These are phyloP conservation scores for Synergus gifuensis DNA, from an alignment of 2,888 invertebrate genomes.

Conservation along the genomic window DNA sequence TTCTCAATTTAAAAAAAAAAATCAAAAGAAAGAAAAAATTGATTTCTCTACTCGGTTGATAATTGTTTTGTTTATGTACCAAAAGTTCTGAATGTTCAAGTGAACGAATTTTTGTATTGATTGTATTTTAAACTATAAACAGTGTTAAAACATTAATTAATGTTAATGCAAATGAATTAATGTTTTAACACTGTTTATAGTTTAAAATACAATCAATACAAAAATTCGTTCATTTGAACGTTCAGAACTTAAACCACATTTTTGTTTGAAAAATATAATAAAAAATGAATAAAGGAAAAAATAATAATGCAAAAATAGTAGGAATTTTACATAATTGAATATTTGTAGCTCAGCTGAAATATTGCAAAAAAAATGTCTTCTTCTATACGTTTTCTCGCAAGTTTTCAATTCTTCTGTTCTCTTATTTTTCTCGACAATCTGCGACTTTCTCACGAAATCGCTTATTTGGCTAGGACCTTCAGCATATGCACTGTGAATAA, in stretches of 20 bases:
- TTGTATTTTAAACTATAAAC: too few relatives aligned
- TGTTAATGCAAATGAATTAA: too few relatives aligned
- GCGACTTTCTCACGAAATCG: slow-evolving; percentile 17
- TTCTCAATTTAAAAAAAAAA: slow-evolving; percentile 65
- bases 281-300: background rate
- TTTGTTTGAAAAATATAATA: too few relatives aligned
- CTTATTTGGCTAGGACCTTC: slow-evolving; percentile 16
- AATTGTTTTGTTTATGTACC: too few relatives aligned
- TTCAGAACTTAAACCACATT: too few relatives aligned
- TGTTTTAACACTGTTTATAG: too few relatives aligned
- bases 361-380: background rate
- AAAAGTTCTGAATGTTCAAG: too few relatives aligned
- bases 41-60: slow-evolving; percentile 45
- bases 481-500: background rate
- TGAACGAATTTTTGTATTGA: too few relatives aligned
- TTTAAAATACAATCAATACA: too few relatives aligned
- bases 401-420: background rate
- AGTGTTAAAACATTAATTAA: too few relatives aligned
- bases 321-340: background rate
- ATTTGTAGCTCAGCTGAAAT: background rate
- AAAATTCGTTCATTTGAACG: too few relatives aligned
- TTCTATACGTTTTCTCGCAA: background rate
- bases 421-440: background rate
- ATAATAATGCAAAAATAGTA: background rate
- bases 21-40: slow-evolving; percentile 52